Base-by-base conservation (phyloP, 2,888 invertebrate genomes). In the Rapana venosa region DNA sequence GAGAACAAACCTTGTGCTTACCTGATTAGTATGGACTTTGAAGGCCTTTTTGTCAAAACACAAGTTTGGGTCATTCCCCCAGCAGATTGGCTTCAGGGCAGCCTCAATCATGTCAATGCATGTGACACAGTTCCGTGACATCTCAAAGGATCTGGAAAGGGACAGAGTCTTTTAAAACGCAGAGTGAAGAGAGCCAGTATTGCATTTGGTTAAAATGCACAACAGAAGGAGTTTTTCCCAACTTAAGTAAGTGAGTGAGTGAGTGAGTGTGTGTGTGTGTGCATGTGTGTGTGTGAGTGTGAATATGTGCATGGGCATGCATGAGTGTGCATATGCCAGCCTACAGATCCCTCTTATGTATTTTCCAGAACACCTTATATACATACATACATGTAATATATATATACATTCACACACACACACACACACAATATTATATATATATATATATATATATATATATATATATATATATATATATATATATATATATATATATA, bases 221-320 rank as follows among this genome's bases (percentile, higher is more conserved):
- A 13, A 47, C 47, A 61, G 61, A 4, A 13, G 61, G 61, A 15
- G 22, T 61, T 2, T 4, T 15, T 2, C 13, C 20, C 15, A 8
- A 61, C 22, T 20, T 61, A 2, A n/a, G 8, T 79, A 32, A 20
- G 17, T 79, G 36, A 13, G 79, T 36, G 79, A 15, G 35, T 36
- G 79, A 35, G 35, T 79, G 79, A 15, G 35, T 79, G 77, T 79
- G 36, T 79, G 79, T 20, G 35, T 36, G 20, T 35, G 79, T 79
- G 79, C 35, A 35, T 79, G 79, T 35, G 35, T 79, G 79, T 79
- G 79, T 79, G 79, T 35, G 35, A 11, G 79, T 79, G 79, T 66
- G 66, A 6, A 13, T 26, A 13, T 66, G 66, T 26, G 66, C 13
- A 13, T 26, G 66, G 15, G 79, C 77, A 79, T 35, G 79, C 35